Conservation (phyloP, 2,888 invertebrate genomes). For the Flabesymbios commensalis region DNA sequence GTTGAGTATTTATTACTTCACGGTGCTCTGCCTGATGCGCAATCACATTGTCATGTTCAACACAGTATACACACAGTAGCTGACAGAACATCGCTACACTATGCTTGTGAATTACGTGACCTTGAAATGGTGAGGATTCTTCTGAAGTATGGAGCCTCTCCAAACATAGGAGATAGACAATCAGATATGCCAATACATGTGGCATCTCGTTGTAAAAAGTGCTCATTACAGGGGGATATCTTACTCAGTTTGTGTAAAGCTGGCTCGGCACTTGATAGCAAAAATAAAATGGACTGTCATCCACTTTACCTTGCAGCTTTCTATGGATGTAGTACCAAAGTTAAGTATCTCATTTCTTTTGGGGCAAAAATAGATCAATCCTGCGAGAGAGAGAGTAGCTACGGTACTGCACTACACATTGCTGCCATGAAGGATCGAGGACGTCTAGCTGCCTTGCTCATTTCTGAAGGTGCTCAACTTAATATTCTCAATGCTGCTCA, state of each 20-base stretch:
- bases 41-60: background rate
- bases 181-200: constrained; percentile 32
- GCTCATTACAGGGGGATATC: constrained; percentile 28
- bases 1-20: background rate
- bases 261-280: constrained; percentile 24
- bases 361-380: constrained; percentile 27
- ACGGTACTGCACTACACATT: constrained; percentile 34
- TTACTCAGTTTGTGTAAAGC: constrained; percentile 24
- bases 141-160: constrained; percentile 21
- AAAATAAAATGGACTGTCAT: constrained; percentile 25
- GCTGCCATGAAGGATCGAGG: constrained; percentile 31
- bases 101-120: constrained; percentile 29
- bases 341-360: constrained; percentile 25
- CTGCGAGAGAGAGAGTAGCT: constrained; percentile 23
- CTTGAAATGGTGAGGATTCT: constrained; percentile 27
- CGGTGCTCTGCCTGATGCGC: background rate
- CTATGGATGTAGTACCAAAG: constrained; percentile 32
- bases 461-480: constrained; percentile 25
- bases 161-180: constrained; percentile 25
- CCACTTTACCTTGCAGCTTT: constrained; percentile 34
- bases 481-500: constrained; percentile 22
- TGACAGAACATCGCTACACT: constrained; percentile 27
- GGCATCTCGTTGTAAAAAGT: constrained; percentile 27
- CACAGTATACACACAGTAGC: background rate
- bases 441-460: constrained; percentile 23